These are phyloP conservation scores for Parauchenoglanis ngamensis DNA, from an alignment of 2,797 vertebrate species.

Conservation along the genomic window DNA sequence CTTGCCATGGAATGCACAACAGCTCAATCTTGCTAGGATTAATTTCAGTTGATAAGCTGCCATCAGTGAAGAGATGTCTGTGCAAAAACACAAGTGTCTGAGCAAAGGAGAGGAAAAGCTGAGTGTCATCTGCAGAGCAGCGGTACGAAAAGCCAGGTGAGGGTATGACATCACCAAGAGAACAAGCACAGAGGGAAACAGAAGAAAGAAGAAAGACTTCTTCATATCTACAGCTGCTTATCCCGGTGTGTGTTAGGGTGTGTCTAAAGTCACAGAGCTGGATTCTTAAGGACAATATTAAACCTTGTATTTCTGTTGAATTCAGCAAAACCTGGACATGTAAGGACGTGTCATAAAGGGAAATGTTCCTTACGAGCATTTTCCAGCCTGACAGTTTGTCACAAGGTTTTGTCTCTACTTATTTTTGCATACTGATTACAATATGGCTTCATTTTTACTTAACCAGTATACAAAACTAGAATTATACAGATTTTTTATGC, in stretches of 20 bases:
- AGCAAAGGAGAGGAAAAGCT: background rate
- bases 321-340: slow-evolving; percentile 21
- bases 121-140: background rate
- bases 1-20: background rate
- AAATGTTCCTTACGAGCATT: slow-evolving; percentile 9
- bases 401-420: background rate
- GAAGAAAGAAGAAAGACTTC: background rate
- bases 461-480: background rate
- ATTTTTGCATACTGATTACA: background rate
- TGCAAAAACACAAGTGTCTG: background rate
- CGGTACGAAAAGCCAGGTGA: background rate
- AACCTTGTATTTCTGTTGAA: background rate
- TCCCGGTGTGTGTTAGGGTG: background rate
- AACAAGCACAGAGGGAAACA: background rate
- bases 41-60: background rate
- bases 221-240: background rate
- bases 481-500: background rate
- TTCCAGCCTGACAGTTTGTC: background rate
- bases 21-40: background rate
- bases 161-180: background rate
- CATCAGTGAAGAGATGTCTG: background rate
- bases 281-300: background rate
- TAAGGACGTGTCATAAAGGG: background rate
- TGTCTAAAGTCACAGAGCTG: background rate
- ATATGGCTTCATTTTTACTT: background rate